Percentiles rank a stretch among this genome's conserved stretches.
These are phyloP conservation scores for Aleiodes sp. DNA, from an alignment of 1,140 invertebrate genomes.

Conservation along the genomic window DNA sequence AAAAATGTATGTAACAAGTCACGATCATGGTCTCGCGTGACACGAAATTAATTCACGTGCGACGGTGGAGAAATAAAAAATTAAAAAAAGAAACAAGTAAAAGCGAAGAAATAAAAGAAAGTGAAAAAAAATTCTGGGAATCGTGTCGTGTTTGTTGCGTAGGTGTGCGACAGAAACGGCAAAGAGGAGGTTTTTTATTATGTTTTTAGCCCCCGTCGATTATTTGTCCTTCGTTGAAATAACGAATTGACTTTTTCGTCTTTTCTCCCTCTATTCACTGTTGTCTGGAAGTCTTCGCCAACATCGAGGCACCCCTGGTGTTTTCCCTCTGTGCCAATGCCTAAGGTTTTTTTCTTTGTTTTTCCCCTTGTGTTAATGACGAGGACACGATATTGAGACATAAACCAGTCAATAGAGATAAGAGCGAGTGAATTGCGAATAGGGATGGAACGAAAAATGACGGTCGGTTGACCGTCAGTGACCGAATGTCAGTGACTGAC, in stretches of 20 bases:
- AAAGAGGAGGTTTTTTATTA: background rate
- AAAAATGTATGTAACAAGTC: background rate
- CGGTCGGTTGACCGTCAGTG: too few relatives aligned
- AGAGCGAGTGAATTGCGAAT: too few relatives aligned
- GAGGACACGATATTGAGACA: background rate
- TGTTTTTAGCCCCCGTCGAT: background rate
- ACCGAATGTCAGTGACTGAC: too few relatives aligned
- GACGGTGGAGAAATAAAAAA: background rate
- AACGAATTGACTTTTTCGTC: background rate
- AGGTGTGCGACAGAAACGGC: background rate
- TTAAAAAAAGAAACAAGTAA: background rate
- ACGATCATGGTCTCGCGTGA: slow-evolving; percentile 2
- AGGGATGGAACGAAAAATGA: too few relatives aligned
- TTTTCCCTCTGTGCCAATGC: background rate
- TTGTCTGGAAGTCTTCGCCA: background rate
- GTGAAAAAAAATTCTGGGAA: slow-evolving; percentile 11
- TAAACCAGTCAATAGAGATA: background rate
- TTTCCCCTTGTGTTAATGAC: background rate
- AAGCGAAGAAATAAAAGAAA: background rate
- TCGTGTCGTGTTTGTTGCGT: slow-evolving; percentile 12
- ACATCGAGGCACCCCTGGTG: background rate
- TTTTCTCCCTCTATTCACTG: background rate
- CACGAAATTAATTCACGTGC: slow-evolving; percentile 12
- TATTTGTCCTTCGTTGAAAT: slow-evolving; percentile 17
- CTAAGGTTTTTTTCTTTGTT: too few relatives aligned